Base-by-base conservation (phyloP, 2,113 vertebrate species). In the Apeltes quadracus region DNA sequence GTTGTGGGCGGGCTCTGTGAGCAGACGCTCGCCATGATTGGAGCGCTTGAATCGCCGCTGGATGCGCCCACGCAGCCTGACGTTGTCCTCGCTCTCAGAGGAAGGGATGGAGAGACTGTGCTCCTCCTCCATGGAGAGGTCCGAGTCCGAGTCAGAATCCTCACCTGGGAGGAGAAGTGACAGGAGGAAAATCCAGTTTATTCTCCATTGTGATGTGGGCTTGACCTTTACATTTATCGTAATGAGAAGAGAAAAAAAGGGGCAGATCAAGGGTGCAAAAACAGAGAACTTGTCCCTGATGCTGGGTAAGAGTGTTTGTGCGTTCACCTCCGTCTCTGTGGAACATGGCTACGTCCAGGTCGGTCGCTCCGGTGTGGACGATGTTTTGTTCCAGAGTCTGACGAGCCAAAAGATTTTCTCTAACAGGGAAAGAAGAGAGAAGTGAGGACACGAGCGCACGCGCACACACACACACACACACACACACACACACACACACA, bases 261-360 rank as follows among this genome's bases (percentile, higher is more conserved):
- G 55, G 1, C 43, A 9, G 9, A 65, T 20, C 9, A 23, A 13
- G 18, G 38, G 27, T 29, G 34, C 44, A 14, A 5, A 58, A 64
- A 63, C n/a, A 22, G 16, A 12, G 12, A 46, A 25, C 7, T n/a
- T 39, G 48, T 56, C n/a, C 50, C 43, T 5, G 4, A 34, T 58
- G 67, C 43, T 64, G 0, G 7, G 36, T 13, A 29, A 15, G 36
- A n/a, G n/a, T 51, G 13, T 53, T 41, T 62, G 38, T 36, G 55
- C 32, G 39, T 76, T 74, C 84, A 98, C 96, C 97, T 95, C 94
- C 95, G 23, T 99, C 96, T 57, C 96, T 95, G 87, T 99, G 98
- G 84, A 99, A 99, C 96, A 98, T 98, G 72, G 98, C 98, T 46
- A 98, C 95, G 0, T 98, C 98, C 1, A 99, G 95, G 90, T 99